Conservation (phyloP, 2,113 vertebrate genomes). For the Semnornis frantzii region DNA sequence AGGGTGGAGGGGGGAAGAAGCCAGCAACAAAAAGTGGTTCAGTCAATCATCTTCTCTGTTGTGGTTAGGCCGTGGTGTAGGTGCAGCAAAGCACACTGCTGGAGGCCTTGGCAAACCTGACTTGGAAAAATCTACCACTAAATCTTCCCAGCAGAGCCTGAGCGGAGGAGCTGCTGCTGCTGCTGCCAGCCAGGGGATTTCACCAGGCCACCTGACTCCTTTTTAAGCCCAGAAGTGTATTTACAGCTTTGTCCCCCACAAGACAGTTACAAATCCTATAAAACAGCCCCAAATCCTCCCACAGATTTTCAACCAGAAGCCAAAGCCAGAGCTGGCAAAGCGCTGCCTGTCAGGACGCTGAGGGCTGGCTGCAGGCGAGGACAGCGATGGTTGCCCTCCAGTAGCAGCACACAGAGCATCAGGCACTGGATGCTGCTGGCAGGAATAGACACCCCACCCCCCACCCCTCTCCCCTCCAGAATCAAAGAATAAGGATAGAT, state of each 20-base stretch:
- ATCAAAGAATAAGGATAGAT: too few relatives aligned
- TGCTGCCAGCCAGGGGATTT: background rate
- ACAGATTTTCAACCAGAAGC: background rate
- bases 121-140: background rate
- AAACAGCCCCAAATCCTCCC: background rate
- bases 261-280: background rate
- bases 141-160: background rate
- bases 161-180: background rate
- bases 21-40: background rate
- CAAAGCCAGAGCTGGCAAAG: accelerated
- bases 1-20: background rate
- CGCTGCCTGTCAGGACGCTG: background rate
- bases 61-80: background rate
- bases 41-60: background rate
- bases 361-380: background rate
- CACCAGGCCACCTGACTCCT: background rate
- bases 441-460: too few relatives aligned
- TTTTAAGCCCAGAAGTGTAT: background rate
- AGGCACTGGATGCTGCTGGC: background rate
- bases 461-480: too few relatives aligned
- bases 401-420: background rate
- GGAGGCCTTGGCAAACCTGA: background rate
- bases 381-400: background rate
- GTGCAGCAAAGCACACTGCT: background rate
- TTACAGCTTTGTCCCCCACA: background rate